phyloP scores from a whole-genome alignment of 2,113 vertebrate species.

The Hypanus sabinus region DNA sequence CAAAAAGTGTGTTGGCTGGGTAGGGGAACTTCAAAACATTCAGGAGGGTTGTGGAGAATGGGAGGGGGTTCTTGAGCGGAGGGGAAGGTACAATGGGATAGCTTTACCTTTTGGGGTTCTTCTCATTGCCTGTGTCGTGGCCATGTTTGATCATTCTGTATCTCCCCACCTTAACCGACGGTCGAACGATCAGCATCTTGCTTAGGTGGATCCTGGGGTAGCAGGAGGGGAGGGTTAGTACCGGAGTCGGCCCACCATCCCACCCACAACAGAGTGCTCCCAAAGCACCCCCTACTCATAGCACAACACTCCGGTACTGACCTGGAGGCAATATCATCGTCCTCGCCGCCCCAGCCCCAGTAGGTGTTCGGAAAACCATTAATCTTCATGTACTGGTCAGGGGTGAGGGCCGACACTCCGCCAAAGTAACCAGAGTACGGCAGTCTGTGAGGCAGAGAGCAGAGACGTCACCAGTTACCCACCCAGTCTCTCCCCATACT shows the following conservation, averaged over 20 bases:
- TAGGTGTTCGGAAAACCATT: slow-evolving; percentile 71
- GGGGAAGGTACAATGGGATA: neutral
- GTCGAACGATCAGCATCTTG: slow-evolving; percentile 61
- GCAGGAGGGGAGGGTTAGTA: neutral
- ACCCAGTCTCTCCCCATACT: no score
- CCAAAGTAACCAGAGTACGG: slow-evolving; percentile 68
- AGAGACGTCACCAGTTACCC: neutral
- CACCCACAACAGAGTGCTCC: no score
- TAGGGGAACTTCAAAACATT: no score
- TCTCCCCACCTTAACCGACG: slow-evolving; percentile 55
- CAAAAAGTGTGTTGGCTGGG: no score
- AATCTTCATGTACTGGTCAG: slow-evolving; percentile 68
- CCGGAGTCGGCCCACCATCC: neutral
- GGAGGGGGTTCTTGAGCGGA: neutral
- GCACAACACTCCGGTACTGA: slow-evolving; percentile 42
- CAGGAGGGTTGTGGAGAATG: neutral
- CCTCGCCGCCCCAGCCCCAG: slow-evolving; percentile 71
- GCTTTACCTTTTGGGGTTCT: slow-evolving; percentile 62
- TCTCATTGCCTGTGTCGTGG: slow-evolving; percentile 62
- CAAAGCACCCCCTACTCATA: no score
- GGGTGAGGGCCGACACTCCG: slow-evolving; percentile 64
- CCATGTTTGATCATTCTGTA: slow-evolving; percentile 76
- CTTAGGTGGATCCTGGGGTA: slow-evolving; percentile 59
- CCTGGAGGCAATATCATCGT: slow-evolving; percentile 66
- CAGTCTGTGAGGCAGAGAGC: slow-evolving; percentile 51